These are phyloP conservation scores for Lordiphosa andalusiaca DNA, from an alignment of 2,888 invertebrate genomes.

Conservation along the genomic window DNA sequence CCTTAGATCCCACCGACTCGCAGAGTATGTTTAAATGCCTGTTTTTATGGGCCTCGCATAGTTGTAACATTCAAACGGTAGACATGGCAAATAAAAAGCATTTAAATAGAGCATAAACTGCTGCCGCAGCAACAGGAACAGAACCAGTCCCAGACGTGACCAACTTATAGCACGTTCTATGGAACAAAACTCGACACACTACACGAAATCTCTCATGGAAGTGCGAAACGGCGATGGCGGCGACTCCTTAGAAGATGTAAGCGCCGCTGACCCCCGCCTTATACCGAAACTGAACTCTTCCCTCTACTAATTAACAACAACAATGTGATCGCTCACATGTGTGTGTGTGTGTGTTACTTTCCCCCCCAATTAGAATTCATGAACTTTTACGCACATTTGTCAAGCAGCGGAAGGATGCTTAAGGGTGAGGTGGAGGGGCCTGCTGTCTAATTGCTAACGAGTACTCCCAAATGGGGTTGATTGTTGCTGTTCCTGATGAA, in stretches of 20 bases:
- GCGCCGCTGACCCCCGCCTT: constrained; percentile 44
- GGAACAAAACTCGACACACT: constrained; percentile 39
- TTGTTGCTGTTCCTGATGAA: no score
- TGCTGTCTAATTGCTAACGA: constrained; percentile 69
- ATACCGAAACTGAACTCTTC: neutral
- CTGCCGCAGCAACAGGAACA: constrained; percentile 30
- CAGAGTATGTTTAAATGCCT: constrained; percentile 47
- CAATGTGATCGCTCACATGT: constrained; percentile 18
- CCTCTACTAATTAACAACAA: constrained; percentile 31
- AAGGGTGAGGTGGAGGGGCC: no score
- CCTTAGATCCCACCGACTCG: constrained; percentile 55
- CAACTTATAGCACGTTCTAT: constrained; percentile 60
- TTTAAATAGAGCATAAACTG: constrained; percentile 71
- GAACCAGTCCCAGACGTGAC: constrained; percentile 54
- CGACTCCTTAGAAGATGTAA: constrained; percentile 51
- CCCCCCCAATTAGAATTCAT: constrained; percentile 56
- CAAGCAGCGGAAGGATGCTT: constrained; percentile 33
- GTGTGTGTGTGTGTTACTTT: neutral
- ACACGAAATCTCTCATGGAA: constrained; percentile 67
- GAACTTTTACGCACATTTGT: constrained; percentile 75
- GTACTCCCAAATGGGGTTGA: constrained; percentile 20
- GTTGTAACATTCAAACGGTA: constrained; percentile 58
- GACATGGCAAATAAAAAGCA: constrained; percentile 71
- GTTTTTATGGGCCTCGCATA: constrained; percentile 28
- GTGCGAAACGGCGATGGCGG: constrained; percentile 61